These are phyloP conservation scores for Pipistrellus pipistrellus DNA, from an alignment of 2,797 vertebrate genomes.

Conservation along the genomic window DNA sequence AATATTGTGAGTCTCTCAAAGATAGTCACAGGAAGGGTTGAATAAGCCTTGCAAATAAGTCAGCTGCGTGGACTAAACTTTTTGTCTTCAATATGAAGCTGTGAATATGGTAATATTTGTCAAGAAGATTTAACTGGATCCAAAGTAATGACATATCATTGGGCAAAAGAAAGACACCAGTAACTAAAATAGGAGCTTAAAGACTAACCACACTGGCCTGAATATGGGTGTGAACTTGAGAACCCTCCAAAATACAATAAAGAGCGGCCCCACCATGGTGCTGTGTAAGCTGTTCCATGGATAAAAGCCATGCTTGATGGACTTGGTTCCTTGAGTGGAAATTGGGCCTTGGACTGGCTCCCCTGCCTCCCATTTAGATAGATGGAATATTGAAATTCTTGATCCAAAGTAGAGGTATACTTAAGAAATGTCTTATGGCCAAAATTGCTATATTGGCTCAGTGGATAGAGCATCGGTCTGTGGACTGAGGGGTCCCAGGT, in stretches of 20 bases:
- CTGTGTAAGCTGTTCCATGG: not conserved
- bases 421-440: constrained; percentile 52
- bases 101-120: not conserved
- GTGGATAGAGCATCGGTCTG: too few species aligned
- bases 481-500: too few species aligned
- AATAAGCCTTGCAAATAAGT: not conserved
- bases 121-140: not conserved
- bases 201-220: not conserved
- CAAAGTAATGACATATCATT: not conserved
- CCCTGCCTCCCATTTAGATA: not conserved
- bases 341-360: not conserved
- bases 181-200: constrained; percentile 38
- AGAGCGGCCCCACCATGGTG: not conserved
- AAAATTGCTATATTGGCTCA: too few species aligned
- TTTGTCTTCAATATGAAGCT: not conserved
- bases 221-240: not conserved
- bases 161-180: not conserved
- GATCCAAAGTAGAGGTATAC: not conserved
- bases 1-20: not conserved
- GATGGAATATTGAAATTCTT: constrained; percentile 23
- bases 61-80: not conserved
- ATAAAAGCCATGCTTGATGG: not conserved
- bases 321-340: constrained; percentile 40
- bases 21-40: not conserved
- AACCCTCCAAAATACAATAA: not conserved